A percentile compares a stretch with the other conserved stretches of the same genome.
phyloP scores from a whole-genome alignment of 2,888 invertebrate genomes.

The Omphaloscelis lunosa region DNA sequence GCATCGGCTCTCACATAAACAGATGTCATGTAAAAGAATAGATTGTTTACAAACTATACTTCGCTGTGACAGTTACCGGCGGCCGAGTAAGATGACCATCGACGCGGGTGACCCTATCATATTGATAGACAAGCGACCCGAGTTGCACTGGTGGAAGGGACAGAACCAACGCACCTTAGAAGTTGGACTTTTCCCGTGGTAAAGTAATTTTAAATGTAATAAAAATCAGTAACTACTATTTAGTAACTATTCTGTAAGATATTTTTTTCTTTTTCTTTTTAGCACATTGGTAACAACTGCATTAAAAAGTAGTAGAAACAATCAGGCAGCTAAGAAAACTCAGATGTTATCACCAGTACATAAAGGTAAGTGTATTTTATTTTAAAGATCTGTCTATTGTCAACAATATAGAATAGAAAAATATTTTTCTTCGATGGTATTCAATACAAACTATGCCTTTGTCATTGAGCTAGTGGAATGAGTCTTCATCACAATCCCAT shows the following conservation, averaged over 20 bases:
- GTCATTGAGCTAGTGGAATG: slow-evolving; percentile 1
- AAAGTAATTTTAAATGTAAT: slow-evolving; percentile 30
- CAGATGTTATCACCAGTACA: slow-evolving; percentile 79
- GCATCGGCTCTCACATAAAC: slow-evolving; percentile 39
- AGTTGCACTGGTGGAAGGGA: slow-evolving; percentile 98
- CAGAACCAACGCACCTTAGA: slow-evolving; percentile 97
- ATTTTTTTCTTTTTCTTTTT: slow-evolving; percentile 9
- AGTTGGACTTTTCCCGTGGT: slow-evolving; percentile 97
- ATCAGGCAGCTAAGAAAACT: slow-evolving; percentile 76
- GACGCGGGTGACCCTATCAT: slow-evolving; percentile 96
- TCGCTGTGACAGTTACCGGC: slow-evolving; percentile 79
- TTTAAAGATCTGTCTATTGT: not conserved
- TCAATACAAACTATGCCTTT: slow-evolving; percentile 2
- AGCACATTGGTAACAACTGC: slow-evolving; percentile 78
- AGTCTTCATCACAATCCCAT: not conserved
- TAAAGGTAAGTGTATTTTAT: slow-evolving; percentile 74
- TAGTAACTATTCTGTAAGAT: not conserved
- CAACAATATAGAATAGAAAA: not conserved
- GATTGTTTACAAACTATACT: slow-evolving; percentile 42
- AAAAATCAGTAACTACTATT: not conserved
- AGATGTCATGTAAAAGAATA: slow-evolving; percentile 23
- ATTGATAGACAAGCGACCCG: slow-evolving; percentile 96
- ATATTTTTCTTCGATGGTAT: not conserved
- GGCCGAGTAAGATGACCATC: slow-evolving; percentile 93
- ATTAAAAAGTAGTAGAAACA: slow-evolving; percentile 75